Evolutionary conservation across 2,113 vertebrate species (phyloP).

Genomic region (Megaceryle torquata): DNA sequence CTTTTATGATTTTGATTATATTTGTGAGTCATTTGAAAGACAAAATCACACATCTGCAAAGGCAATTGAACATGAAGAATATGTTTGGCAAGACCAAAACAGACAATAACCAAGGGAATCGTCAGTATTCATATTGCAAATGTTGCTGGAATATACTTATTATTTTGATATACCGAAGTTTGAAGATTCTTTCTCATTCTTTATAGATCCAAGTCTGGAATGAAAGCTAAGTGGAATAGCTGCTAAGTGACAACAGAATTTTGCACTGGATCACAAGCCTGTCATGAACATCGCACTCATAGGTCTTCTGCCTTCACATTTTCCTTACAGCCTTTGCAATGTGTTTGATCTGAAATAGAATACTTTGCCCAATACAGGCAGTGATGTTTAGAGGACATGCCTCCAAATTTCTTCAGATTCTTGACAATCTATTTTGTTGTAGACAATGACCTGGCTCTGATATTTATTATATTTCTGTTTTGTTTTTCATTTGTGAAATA

Average conservation of each 20-base stretch:
- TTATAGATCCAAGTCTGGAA: constrained; percentile 44
- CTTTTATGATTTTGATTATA: not conserved
- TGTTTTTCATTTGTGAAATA: constrained; percentile 20
- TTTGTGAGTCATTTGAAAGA: not conserved
- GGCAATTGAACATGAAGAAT: not conserved
- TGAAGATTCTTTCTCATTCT: constrained; percentile 23
- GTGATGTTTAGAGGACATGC: constrained; percentile 54
- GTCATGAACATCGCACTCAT: constrained; percentile 65
- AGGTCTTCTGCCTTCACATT: constrained; percentile 67
- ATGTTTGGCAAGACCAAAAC: not conserved
- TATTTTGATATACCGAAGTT: constrained; percentile 20
- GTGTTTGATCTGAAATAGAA: constrained; percentile 47
- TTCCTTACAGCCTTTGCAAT: constrained; percentile 44
- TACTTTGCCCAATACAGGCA: constrained; percentile 52
- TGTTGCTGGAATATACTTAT: not conserved
- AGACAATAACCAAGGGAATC: not conserved
- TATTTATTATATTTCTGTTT: constrained; percentile 2
- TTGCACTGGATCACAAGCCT: constrained; percentile 48
- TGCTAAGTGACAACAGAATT: constrained; percentile 71
- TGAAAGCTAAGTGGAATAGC: constrained; percentile 51
- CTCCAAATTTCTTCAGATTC: constrained; percentile 52
- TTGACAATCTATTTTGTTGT: constrained; percentile 54
- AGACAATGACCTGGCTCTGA: not conserved
- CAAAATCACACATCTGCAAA: constrained; percentile 18
- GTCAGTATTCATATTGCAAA: not conserved